These are phyloP conservation scores for Trematocara stigmaticum DNA, from an alignment of 2,113 vertebrate species.

Conservation along the genomic window DNA sequence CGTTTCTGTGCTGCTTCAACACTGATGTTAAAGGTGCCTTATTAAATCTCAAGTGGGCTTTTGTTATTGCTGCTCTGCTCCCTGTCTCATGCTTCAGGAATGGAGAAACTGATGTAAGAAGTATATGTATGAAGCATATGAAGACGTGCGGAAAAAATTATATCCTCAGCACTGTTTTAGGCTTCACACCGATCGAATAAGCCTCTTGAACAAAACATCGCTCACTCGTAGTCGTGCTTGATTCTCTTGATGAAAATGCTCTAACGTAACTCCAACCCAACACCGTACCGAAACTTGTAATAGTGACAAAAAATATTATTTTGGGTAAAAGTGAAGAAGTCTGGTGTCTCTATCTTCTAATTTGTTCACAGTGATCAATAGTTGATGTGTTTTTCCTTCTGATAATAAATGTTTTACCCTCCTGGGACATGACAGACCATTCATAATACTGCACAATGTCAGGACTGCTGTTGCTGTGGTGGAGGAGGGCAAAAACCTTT, in stretches of 20 bases:
- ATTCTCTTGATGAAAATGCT: not conserved
- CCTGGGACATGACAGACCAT: not conserved
- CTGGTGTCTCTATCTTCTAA: not conserved
- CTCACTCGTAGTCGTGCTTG: not conserved
- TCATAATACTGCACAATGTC: not conserved
- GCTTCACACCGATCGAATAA: not conserved
- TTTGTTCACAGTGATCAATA: not conserved
- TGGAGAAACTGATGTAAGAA: not conserved
- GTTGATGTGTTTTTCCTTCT: not conserved
- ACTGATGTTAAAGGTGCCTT: constrained; percentile 13
- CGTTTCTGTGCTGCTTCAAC: not conserved
- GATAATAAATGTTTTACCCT: not conserved
- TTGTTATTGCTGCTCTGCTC: not conserved
- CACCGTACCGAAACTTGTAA: not conserved
- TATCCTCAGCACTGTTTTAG: not conserved
- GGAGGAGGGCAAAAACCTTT: not conserved
- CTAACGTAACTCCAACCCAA: fast-evolving
- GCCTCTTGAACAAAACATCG: not conserved
- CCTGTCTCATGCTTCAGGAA: not conserved
- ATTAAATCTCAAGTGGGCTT: constrained; percentile 13
- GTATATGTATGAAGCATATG: not conserved
- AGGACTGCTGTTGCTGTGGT: not conserved
- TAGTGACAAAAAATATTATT: not conserved
- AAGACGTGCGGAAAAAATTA: not conserved
- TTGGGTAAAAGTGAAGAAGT: fast-evolving